These are phyloP conservation scores for Anguilla japonica DNA, from an alignment of 2,113 vertebrate genomes.

Conservation along the genomic window DNA sequence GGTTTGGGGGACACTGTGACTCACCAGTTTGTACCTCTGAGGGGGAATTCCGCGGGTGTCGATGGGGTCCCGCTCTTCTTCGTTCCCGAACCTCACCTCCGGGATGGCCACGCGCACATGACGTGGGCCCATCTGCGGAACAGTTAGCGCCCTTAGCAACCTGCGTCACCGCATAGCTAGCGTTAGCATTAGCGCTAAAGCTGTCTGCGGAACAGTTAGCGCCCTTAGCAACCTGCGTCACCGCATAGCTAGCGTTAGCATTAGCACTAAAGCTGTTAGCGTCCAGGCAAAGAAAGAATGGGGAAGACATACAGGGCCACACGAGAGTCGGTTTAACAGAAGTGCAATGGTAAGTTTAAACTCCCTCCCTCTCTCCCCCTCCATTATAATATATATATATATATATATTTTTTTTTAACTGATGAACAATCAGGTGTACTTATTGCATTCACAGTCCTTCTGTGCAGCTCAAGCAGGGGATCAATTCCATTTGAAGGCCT, in stretches of 20 bases:
- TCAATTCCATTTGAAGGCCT: no score
- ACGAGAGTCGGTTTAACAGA: no score
- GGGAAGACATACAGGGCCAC: no score
- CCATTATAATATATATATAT: no score
- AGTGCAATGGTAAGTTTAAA: no score
- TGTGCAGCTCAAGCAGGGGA: no score
- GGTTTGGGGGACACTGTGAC: constrained; percentile 38
- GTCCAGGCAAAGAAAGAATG: no score
- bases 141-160: neutral
- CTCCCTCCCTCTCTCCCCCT: no score
- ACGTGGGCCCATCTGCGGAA: constrained; percentile 88
- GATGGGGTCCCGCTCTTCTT: constrained; percentile 84
- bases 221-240: neutral
- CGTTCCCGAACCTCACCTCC: constrained; percentile 88
- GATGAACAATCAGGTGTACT: no score
- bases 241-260: neutral
- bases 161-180: neutral
- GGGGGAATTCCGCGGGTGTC: constrained; percentile 88
- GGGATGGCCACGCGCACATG: constrained; percentile 92
- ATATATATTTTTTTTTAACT: no score
- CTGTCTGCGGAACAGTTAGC: neutral
- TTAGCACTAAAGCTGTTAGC: neutral
- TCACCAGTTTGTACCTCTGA: constrained; percentile 93
- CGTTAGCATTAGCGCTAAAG: neutral
- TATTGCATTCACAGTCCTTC: no score